A percentile compares a stretch with the other conserved stretches of the same genome.
phyloP scores from a whole-genome alignment of 2,113 vertebrate species.

The pig (Sus scrofa) region DNA sequence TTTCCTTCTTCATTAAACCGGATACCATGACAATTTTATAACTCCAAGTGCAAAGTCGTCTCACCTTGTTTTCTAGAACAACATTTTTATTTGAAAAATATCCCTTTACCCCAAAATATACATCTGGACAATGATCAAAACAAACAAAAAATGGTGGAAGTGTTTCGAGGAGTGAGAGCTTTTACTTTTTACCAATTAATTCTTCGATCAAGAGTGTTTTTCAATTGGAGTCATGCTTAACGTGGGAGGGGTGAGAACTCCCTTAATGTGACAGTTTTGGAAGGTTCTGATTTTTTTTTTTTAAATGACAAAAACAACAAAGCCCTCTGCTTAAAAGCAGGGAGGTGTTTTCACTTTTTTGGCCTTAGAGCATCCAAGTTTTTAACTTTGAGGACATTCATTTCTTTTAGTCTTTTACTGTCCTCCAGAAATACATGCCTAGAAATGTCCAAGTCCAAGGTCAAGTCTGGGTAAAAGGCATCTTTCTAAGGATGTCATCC shows the following conservation, averaged over 20 bases:
- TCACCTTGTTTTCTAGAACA: not conserved
- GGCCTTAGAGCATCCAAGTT: not conserved
- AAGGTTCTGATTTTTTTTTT: constrained; percentile 24
- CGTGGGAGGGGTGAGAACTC: not conserved
- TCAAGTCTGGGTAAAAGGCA: not conserved
- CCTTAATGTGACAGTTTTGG: constrained; percentile 40
- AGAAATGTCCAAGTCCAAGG: constrained; percentile 36
- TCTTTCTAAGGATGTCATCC: not conserved
- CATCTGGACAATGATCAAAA: constrained; percentile 15
- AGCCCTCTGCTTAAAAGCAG: constrained; percentile 29
- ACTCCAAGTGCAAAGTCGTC: not conserved
- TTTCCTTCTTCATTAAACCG: not conserved
- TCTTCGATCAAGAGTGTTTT: constrained; percentile 11
- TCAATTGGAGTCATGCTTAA: not conserved
- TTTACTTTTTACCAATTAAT: constrained; percentile 51
- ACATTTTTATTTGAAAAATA: constrained; percentile 22
- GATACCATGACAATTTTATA: not conserved
- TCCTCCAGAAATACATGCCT: not conserved
- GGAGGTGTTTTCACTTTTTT: constrained; percentile 1
- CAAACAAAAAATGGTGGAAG: not conserved
- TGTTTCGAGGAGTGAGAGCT: constrained; percentile 17
- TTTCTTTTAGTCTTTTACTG: not conserved
- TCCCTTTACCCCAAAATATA: not conserved
- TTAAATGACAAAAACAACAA: not conserved
- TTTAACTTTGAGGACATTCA: not conserved